Base-by-base conservation (phyloP, 2,797 vertebrate species). In the Crotalus adamanteus region DNA sequence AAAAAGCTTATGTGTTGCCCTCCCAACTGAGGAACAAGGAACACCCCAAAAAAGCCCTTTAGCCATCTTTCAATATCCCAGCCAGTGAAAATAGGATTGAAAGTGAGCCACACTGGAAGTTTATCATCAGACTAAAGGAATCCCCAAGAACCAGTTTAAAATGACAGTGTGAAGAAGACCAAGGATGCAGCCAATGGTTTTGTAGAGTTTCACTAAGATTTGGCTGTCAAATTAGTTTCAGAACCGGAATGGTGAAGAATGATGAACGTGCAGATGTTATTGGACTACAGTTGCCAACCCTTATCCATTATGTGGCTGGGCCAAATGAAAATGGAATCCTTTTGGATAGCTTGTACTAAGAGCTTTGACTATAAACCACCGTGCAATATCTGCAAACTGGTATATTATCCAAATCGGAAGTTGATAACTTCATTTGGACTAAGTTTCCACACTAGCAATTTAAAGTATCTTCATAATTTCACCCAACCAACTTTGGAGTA, bases 1-100 rank as follows among this genome's bases (percentile, higher is more conserved):
- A 69, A 86, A 94, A 94, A 88, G 91, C 91, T 88, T 14, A 91
- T 73, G 89, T 93, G 94, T 91, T 94, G 69, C 16, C 93, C 42
- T 92, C 93, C 91, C 93, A 22, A 0, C 73, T 88, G 37, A 89
- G 92, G 94, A 96, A 94, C 26, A 69, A 78, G 25, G 93, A 93
- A 94, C 94, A 94, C 42, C n/a, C 91, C 63, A 56, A 9, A 69
- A 65, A 88, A 94, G 91, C 20, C 0, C 37, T 61, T 83, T 83
- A 94, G 59, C 47, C 60, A 83, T 92, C 91, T 93, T 94, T 96
- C 88, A 89, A 9, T 61, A 61, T 86, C 88, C 93, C 61, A 9
- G 37, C 7, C 90, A 91, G 93, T 37, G 78, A 93, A 92, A 96
- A 95, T 53, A 95, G 93, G 16, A 2, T 37, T 92, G 78, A 28